A percentile compares a stretch with the other conserved stretches of the same genome.
Evolutionary conservation across 2,888 invertebrate genomes (phyloP).

Genomic region (Sepioteuthis lessoniana): DNA sequence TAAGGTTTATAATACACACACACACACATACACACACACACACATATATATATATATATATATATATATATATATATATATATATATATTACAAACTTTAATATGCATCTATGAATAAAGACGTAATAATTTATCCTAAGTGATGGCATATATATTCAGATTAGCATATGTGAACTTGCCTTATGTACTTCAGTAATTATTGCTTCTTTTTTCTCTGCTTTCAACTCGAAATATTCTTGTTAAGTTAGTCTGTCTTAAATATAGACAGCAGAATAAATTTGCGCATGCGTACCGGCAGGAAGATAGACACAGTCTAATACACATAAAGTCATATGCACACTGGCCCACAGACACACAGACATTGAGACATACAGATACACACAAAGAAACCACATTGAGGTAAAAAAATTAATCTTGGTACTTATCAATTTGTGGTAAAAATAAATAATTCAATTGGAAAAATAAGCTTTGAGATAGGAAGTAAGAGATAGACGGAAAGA

Average conservation of each 20-base stretch:
- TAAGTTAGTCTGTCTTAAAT: background rate
- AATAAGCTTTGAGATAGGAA: background rate
- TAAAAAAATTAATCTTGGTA: background rate
- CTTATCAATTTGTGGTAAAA: background rate
- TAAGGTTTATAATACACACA: too few species aligned
- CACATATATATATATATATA: too few species aligned
- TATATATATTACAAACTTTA: too few species aligned
- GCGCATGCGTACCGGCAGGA: too few species aligned
- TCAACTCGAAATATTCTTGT: background rate
- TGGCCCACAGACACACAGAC: too few species aligned
- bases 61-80: background rate
- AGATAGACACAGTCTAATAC: too few species aligned
- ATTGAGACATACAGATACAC: too few species aligned
- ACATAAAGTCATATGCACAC: too few species aligned
- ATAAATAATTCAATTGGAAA: background rate
- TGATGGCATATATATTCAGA: too few species aligned
- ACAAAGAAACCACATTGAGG: background rate
- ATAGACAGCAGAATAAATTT: background rate
- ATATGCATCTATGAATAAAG: too few species aligned
- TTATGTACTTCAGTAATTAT: background rate
- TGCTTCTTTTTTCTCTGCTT: background rate
- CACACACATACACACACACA: too few species aligned
- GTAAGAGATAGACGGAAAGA: background rate
- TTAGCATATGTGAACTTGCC: background rate
- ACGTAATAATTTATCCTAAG: too few species aligned